phyloP scores from a whole-genome alignment of 2,797 vertebrate species.

The Bradypus variegatus region DNA sequence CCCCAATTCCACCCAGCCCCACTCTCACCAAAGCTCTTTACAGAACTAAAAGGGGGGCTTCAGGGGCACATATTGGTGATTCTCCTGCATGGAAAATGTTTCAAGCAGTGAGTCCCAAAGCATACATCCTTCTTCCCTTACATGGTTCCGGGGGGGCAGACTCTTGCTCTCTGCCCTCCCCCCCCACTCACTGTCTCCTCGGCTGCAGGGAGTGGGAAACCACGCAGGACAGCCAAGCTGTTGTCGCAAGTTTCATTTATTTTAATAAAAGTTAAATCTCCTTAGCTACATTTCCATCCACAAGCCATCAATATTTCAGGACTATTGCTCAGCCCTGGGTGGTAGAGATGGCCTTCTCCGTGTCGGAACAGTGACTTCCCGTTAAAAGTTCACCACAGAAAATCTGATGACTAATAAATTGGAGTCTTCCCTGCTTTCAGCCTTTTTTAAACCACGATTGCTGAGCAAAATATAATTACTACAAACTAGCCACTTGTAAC shows the following conservation, averaged over 20 bases:
- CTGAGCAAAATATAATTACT: conserved; percentile 78
- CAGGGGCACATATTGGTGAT: rapidly evolving
- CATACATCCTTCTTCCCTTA: not conserved
- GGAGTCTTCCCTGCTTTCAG: conserved; percentile 73
- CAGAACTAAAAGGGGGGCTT: not conserved
- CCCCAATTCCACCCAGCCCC: not conserved
- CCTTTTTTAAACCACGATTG: conserved; percentile 72
- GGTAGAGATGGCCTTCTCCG: conserved; percentile 55
- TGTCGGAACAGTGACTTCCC: conserved; percentile 42
- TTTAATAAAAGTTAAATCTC: conserved; percentile 64
- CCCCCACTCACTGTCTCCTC: not conserved
- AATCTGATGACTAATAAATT: conserved; percentile 78
- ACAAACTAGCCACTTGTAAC: conserved; percentile 78
- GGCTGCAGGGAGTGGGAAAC: not conserved
- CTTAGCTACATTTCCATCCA: conserved; percentile 42
- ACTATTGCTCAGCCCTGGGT: conserved; percentile 57
- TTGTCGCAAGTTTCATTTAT: conserved; percentile 47
- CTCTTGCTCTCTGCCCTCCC: not conserved
- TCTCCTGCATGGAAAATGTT: not conserved
- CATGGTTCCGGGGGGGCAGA: not conserved
- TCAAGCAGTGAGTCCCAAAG: not conserved
- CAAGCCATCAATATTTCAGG: conserved; percentile 65
- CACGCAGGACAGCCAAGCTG: not conserved
- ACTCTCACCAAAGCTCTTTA: not conserved
- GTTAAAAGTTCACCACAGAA: conserved; percentile 71